phyloP scores from a whole-genome alignment of 2,888 invertebrate genomes.

The Xanthorhoe designata region DNA sequence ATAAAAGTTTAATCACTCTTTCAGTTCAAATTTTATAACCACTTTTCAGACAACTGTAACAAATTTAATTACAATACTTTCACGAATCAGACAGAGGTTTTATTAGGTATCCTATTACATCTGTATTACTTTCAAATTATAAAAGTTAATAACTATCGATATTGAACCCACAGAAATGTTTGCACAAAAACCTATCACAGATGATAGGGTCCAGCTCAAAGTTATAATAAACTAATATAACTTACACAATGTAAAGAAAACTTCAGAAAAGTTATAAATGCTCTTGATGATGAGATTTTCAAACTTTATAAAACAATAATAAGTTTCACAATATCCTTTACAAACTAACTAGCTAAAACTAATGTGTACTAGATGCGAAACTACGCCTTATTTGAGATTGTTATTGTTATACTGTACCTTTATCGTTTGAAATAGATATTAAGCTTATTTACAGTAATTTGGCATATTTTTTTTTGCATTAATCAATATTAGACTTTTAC shows the following conservation, averaged over 20 bases:
- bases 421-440: too few species aligned
- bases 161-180: neutral
- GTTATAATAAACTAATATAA: neutral
- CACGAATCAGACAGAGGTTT: too few species aligned
- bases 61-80: too few species aligned
- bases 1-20: too few species aligned
- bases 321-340: slow-evolving; percentile 26
- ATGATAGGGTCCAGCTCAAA: neutral
- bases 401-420: too few species aligned
- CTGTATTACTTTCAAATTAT: too few species aligned
- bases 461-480: too few species aligned
- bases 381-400: neutral
- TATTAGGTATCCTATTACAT: too few species aligned
- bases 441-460: too few species aligned
- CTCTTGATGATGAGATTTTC: slow-evolving; percentile 14
- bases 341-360: neutral
- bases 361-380: neutral
- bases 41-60: too few species aligned
- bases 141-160: neutral
- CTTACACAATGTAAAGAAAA: slow-evolving; percentile 6
- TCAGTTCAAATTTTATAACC: too few species aligned
- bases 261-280: neutral
- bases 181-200: neutral
- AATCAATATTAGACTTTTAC: too few species aligned
- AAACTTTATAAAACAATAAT: slow-evolving; percentile 24